Base-by-base conservation (phyloP, 2,113 vertebrate genomes). In the Lipophrys pholis region DNA sequence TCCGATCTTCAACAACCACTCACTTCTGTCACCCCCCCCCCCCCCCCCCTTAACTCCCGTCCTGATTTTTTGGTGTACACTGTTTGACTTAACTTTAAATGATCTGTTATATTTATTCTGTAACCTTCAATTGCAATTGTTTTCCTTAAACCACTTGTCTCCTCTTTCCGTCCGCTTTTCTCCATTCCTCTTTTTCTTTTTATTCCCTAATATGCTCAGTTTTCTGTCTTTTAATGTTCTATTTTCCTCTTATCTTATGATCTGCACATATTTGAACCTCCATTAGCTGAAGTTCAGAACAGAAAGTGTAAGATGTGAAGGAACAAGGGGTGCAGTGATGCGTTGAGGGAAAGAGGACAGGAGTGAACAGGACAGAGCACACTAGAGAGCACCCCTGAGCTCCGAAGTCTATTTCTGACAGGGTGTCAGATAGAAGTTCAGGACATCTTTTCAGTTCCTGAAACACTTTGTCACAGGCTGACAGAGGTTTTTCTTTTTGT, bases 381-480 rank as follows among this genome's bases (percentile, higher is more conserved):
- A 75, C 67, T 15, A 62, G 57, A 57, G 55, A 76, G 69, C 62
- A 84, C 81, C 81, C 85, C 17, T 79, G 82, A 80, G 77, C 80
- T 72, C 59, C 55, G 79, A 52, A 3, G 54, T 72, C 84, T 91
- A 83, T 86, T 89, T 88, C 59, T 17, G 73, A 80, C 76, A 35
- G 62, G 59, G 72, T 85, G 81, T 82, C 81, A 78, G 45, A 70
- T 69, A 75, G 51, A 66, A 81, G 80, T 86, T 86, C 77, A 82
- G 62, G 67, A 57, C 70, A 68, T 78, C 73, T 78, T 83, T 83
- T 82, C 70, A 69, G 43, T 64, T 77, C 70, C 62, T 76, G 36
- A 64, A 49, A 55, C 38, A 59, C 7, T 1, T 61, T 56, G 56
- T 50, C 48, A 17, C 36, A 8, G 12, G 45, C 14, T 51, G 12